phyloP scores from a whole-genome alignment of 2,113 vertebrate genomes.

The Trogon melanurus region DNA sequence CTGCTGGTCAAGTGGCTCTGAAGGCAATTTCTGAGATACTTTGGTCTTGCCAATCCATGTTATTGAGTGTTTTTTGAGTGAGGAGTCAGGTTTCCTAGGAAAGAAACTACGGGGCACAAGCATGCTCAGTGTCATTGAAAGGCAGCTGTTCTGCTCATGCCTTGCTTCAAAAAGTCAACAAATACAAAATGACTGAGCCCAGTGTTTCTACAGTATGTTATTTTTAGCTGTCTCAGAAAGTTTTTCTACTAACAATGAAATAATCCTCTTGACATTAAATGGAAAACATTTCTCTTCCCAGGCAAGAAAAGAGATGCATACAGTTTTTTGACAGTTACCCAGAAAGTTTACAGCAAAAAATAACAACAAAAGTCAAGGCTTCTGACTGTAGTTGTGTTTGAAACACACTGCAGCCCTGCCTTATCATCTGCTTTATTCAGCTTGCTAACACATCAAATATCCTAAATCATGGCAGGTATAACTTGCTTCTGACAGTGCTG shows the following conservation, averaged over 20 bases:
- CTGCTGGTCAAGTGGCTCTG: neutral
- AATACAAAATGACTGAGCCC: neutral
- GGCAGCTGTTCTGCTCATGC: neutral
- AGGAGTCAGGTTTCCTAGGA: neutral
- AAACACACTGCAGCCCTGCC: neutral
- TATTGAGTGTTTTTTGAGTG: neutral
- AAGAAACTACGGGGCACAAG: neutral
- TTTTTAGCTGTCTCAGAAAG: neutral
- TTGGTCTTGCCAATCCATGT: neutral
- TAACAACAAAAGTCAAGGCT: neutral
- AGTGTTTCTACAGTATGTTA: neutral
- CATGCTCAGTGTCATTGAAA: neutral
- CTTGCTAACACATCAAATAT: neutral
- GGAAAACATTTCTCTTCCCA: neutral
- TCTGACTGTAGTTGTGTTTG: neutral
- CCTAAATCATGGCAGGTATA: neutral
- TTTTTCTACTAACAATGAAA: neutral
- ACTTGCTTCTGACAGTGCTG: neutral
- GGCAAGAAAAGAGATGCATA: neutral
- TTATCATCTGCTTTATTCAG: neutral
- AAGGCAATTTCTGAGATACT: neutral
- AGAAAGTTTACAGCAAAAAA: neutral
- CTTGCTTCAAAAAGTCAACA: neutral
- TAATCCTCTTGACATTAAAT: neutral
- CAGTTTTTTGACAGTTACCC: neutral